phyloP scores from a whole-genome alignment of 2,113 vertebrate genomes.

The Ancistrus triradiatus region DNA sequence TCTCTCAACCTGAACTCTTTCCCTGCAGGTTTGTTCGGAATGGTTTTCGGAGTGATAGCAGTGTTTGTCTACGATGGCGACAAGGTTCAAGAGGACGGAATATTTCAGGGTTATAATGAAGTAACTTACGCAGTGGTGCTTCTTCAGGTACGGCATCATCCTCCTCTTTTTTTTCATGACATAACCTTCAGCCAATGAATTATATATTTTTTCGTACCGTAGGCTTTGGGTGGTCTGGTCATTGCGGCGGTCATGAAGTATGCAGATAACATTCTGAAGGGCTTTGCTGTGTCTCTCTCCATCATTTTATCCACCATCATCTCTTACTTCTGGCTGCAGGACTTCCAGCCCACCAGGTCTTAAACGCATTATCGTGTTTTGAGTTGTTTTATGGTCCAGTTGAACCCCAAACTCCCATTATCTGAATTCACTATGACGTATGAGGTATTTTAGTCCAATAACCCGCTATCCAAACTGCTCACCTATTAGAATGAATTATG shows the following conservation, averaged over 20 bases:
- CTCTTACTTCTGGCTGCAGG: slow-evolving; percentile 84
- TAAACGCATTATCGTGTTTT: no score
- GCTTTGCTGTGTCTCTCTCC: slow-evolving; percentile 49
- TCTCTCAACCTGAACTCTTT: no score
- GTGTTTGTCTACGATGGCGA: background rate
- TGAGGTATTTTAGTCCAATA: no score
- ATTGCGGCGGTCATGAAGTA: slow-evolving; percentile 86
- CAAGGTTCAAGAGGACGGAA: background rate
- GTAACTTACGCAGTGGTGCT: background rate
- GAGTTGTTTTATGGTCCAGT: no score
- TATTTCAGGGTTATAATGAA: background rate
- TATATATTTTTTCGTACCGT: background rate
- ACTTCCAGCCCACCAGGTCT: slow-evolving; percentile 40
- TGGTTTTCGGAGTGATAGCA: background rate
- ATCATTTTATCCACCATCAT: slow-evolving; percentile 85
- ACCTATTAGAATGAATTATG: no score
- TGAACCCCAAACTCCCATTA: no score
- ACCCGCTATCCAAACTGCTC: no score
- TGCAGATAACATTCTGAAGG: slow-evolving; percentile 82
- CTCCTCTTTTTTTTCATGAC: background rate
- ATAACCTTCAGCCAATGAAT: no score
- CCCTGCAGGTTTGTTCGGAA: background rate
- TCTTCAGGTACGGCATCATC: background rate
- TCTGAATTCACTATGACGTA: no score
- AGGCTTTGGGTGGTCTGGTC: slow-evolving; percentile 83